These are phyloP conservation scores for Lumbricus terrestris DNA, from an alignment of 2,888 invertebrate species.

Conservation along the genomic window DNA sequence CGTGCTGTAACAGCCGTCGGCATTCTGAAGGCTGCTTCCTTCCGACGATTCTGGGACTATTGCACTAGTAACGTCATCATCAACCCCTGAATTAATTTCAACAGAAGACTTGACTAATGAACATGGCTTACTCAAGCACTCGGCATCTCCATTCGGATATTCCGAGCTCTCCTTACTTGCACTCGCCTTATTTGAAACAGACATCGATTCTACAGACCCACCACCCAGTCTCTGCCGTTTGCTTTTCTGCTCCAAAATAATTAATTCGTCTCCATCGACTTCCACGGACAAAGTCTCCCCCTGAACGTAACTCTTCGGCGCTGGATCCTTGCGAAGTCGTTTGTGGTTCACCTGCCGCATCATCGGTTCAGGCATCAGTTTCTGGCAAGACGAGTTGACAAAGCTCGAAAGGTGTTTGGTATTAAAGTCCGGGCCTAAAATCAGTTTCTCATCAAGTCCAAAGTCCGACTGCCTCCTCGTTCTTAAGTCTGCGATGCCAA, in stretches of 20 bases:
- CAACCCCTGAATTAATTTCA: background rate
- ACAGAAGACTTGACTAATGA: background rate
- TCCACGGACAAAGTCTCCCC: background rate
- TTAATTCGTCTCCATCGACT: background rate
- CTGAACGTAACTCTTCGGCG: background rate
- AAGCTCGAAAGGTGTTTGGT: constrained; percentile 3
- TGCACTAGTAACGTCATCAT: background rate
- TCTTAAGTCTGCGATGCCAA: background rate
- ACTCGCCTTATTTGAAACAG: background rate
- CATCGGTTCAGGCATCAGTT: background rate
- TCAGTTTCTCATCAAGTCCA: background rate
- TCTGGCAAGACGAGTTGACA: constrained; percentile 6
- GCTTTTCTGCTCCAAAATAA: background rate
- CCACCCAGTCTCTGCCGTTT: background rate
- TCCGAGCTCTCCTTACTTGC: background rate
- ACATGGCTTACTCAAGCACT: background rate
- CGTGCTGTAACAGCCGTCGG: background rate
- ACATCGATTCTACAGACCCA: background rate
- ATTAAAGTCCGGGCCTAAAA: background rate
- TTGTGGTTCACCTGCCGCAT: background rate
- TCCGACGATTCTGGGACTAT: background rate
- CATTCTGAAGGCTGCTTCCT: constrained; percentile 3
- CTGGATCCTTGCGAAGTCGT: constrained; percentile 9
- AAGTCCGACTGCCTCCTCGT: background rate
- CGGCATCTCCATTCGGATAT: background rate